Base-by-base conservation (phyloP, 2,888 invertebrate genomes). In the Priapulus caudatus region DNA sequence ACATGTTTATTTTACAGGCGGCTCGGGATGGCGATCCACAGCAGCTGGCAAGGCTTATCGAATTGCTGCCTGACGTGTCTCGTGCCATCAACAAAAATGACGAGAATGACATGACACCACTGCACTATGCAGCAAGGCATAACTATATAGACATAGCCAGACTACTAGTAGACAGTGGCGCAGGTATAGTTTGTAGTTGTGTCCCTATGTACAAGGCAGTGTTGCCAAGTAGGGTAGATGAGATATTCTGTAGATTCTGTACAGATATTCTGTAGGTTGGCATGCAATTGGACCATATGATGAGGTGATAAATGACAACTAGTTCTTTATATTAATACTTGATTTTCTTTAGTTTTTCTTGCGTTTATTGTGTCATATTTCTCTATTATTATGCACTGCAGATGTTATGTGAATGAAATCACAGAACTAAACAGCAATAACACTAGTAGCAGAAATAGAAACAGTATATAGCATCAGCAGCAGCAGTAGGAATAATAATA, bases 71-170 rank as follows among this genome's bases (percentile, higher is more conserved):
- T 5, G 16, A 48, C 52, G 52, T 54, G 24, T 52, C n/a, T 22
- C 62, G 61, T 51, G 65, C 65, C 52, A 65, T 74, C 43, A 72
- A 74, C 57, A 57, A 62, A 33, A 61, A 65, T 23, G 74, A 74
- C 58, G 67, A 66, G 5, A 67, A 70, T 47, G 64, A 65, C 15
- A 58, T 72, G 21, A 65, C 68, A 3, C 67, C 73, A 1, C 63
- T 74, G 18, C 74, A 74, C 60, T 73, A 73, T 57, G 74, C 74
- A 16, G 70, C 73, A 3, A 67, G 73, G 15, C 72, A 73, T 61
- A 70, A 71, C 54, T 71, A 71, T 52, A 60, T 67, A 1, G 59
- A 58, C 19, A 64, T 71, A 1, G 67, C 71, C 21, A 64, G 66
- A 52, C 53, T 71, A 4, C 65, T 74, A 2, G 63, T 73, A 4